A percentile compares a stretch with the other conserved stretches of the same genome.
Conservation (phyloP, 2,797 vertebrate genomes). For the Setipinna tenuifilis region DNA sequence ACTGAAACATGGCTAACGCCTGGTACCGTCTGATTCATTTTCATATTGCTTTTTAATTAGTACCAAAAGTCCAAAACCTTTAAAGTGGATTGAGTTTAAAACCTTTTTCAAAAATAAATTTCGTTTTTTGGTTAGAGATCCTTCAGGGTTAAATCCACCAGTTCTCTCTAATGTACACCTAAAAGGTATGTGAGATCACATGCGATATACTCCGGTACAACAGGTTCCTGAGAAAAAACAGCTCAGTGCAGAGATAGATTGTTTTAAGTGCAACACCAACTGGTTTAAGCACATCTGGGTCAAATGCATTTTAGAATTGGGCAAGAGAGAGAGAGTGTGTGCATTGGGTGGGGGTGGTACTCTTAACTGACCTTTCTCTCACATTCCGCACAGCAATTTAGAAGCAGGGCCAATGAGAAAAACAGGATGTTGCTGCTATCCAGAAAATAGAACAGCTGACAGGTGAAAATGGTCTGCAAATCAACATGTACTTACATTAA, state of each 20-base stretch:
- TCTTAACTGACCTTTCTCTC: background rate
- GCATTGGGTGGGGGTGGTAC: background rate
- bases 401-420: conserved; percentile 24
- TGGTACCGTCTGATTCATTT: too few relatives aligned
- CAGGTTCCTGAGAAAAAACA: background rate
- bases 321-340: background rate
- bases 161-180: background rate
- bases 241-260: background rate
- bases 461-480: conserved; percentile 16
- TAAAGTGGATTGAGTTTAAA: too few relatives aligned
- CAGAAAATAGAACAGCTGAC: conserved; percentile 18
- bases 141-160: background rate
- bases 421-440: conserved; percentile 39
- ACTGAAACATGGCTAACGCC: too few relatives aligned
- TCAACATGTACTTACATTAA: background rate
- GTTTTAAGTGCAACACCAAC: conserved; percentile 31
- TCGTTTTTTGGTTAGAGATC: background rate
- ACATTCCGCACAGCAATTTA: conserved; percentile 11
- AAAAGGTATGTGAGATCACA: background rate
- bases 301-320: conserved; percentile 42
- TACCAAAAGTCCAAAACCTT: background rate
- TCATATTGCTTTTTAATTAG: background rate
- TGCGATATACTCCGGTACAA: background rate
- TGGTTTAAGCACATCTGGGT: conserved; percentile 41
- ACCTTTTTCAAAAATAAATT: background rate